Base-by-base conservation (phyloP, 2,113 vertebrate species). In the Nansenia antarctica region DNA sequence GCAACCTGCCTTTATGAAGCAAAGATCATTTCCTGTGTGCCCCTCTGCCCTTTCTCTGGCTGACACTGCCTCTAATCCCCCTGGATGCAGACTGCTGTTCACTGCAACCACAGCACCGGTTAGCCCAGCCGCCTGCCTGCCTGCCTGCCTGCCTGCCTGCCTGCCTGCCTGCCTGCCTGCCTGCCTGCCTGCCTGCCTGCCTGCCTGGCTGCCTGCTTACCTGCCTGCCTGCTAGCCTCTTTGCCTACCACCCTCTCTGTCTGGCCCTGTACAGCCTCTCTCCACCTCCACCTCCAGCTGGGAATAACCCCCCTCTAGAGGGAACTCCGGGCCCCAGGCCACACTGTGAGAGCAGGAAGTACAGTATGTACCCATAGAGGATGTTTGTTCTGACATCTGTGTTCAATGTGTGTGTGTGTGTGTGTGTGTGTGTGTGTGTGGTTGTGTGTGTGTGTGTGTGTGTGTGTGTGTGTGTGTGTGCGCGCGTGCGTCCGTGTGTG, bases 21-120 rank as follows among this genome's bases (percentile, higher is more conserved):
- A 65, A 18, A 12, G 53, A 84, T 86, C 78, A 79, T 86, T 91
- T 92, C 89, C 90, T 90, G 90, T 86, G 79, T 62, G 47, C 82
- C 79, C 74, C 85, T 82, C 77, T 81, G 82, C 73, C 77, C 79
- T 79, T 87, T 89, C 77, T 87, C 82, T 84, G 64, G 49, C 87
- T 89, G 82, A 90, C 78, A 77, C 79, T 67, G 78, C 14, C 80
- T 82, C 70, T 90, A 88, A 88, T 91, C 86, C 85, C 69, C 35
- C 54, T 22, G 73, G 66, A 77, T 83, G 77, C 64, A 39, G 30
- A 14, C 62, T 74, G 67, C 39, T 42, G 3, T 18, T 42, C 15
- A 42, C 15, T 42, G 39, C 39, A 42, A 18, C 39, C 6, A 11
- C 39, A 42, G 39, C 18, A 18, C 39, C 14, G 39, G 39, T 18